Percentiles rank a stretch among this genome's conserved stretches.
Conservation (phyloP, 1,140 invertebrate species). For the Ephestia elutella region DNA sequence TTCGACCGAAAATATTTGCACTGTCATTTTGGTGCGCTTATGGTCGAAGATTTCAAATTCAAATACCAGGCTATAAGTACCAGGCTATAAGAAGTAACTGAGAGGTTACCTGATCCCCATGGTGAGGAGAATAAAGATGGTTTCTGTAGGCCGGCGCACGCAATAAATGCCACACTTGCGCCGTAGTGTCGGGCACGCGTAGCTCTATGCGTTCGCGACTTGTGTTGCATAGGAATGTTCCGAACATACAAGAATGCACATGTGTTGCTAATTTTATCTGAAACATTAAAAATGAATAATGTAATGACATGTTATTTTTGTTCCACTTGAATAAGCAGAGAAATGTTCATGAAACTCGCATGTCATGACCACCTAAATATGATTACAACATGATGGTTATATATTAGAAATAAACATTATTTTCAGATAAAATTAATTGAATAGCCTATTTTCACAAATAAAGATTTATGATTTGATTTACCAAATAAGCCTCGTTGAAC, state of each 20-base stretch:
- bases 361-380: no score
- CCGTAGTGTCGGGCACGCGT: slow-evolving; percentile 82
- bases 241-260: slow-evolving; percentile 96
- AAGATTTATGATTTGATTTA: slow-evolving; percentile 77
- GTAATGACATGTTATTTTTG: background rate
- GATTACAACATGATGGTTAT: no score
- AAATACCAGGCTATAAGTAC: background rate
- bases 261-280: slow-evolving; percentile 97
- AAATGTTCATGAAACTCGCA: no score
- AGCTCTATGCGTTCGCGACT: slow-evolving; percentile 82
- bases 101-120: slow-evolving; percentile 64
- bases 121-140: slow-evolving; percentile 84
- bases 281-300: background rate
- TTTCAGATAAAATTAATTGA: no score
- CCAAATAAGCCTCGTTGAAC: slow-evolving; percentile 94
- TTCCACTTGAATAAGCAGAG: no score
- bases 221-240: slow-evolving; percentile 96
- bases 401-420: no score
- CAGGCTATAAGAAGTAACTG: background rate
- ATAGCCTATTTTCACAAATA: no score
- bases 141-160: slow-evolving; percentile 86
- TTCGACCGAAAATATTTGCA: no score
- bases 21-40: no score
- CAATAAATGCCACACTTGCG: slow-evolving; percentile 92
- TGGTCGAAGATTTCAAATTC: no score